phyloP scores from a whole-genome alignment of 2,113 vertebrate species.

The Petrocephalus microphthalmus region DNA sequence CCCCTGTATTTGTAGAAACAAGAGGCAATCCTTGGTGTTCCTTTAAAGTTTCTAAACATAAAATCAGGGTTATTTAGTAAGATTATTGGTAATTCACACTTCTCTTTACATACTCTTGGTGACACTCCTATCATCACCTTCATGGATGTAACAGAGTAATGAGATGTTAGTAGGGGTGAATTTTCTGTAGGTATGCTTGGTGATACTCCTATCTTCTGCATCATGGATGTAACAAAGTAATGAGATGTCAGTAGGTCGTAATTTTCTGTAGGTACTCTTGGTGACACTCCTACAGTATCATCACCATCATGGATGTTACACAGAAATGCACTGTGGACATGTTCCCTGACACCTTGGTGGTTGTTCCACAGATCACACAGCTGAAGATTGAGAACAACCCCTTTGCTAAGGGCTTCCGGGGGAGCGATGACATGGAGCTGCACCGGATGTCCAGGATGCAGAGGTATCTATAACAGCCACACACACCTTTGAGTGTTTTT shows the following conservation, averaged over 20 bases:
- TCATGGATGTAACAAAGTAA: not conserved
- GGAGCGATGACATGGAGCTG: conserved; percentile 71
- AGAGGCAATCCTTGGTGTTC: not conserved
- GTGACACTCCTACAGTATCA: not conserved
- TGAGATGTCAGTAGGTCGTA: no score
- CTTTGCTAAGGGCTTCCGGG: conserved; percentile 73
- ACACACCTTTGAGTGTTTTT: not conserved
- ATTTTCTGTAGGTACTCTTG: no score
- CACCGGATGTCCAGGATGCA: conserved; percentile 75
- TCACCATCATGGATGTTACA: not conserved
- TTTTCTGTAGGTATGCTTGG: no score
- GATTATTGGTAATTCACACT: not conserved
- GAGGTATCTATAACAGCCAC: conserved; percentile 51
- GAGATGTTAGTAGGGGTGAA: no score
- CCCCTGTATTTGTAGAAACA: not conserved
- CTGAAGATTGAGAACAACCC: conserved; percentile 76
- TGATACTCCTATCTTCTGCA: not conserved
- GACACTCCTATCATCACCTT: not conserved
- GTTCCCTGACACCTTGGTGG: not conserved
- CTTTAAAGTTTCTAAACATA: not conserved
- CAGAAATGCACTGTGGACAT: not conserved
- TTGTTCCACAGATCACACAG: conserved; percentile 57
- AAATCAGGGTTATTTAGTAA: not conserved
- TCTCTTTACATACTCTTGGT: not conserved
- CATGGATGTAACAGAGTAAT: no score